Conservation (phyloP, 2,888 invertebrate species). For the Tromatobia lineatoria region DNA sequence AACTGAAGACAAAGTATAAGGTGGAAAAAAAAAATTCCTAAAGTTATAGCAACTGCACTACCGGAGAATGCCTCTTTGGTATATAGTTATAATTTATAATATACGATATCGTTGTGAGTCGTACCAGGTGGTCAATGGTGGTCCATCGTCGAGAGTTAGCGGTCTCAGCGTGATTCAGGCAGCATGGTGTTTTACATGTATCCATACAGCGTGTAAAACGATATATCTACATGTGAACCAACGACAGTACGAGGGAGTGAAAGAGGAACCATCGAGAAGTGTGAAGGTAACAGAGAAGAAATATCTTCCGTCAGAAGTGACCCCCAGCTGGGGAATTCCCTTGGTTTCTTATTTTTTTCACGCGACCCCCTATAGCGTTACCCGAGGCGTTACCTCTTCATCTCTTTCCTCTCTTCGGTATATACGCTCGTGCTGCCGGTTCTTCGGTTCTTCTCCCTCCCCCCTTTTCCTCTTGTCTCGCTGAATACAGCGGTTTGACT, state of each 20-base stretch:
- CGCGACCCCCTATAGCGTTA: slow-evolving; percentile 81
- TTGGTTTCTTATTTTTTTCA: slow-evolving; percentile 77
- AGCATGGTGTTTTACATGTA: slow-evolving; percentile 57
- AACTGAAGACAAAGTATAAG: no score
- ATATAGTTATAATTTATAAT: slow-evolving; percentile 72
- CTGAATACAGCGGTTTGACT: slow-evolving; percentile 2
- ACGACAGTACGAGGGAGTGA: slow-evolving; percentile 30
- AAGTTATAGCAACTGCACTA: no score
- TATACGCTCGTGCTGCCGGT: slow-evolving; percentile 47
- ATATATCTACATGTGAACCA: slow-evolving; percentile 9
- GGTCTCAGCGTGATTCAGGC: slow-evolving; percentile 65
- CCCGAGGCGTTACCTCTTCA: slow-evolving; percentile 83
- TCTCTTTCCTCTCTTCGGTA: slow-evolving; percentile 70
- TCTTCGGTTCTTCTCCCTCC: slow-evolving; percentile 36
- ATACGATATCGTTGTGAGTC: slow-evolving; percentile 62
- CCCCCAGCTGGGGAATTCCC: slow-evolving; percentile 79
- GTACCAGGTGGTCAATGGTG: slow-evolving; percentile 78
- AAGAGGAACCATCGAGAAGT: slow-evolving; percentile 34
- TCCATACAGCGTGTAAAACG: slow-evolving; percentile 22
- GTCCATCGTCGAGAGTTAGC: slow-evolving; percentile 68
- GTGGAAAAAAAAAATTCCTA: no score
- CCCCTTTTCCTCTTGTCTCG: background rate
- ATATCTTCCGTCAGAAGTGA: slow-evolving; percentile 77
- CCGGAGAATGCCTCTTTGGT: slow-evolving; percentile 32
- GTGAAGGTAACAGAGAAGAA: slow-evolving; percentile 43